Evolutionary conservation across 1,140 invertebrate genomes (phyloP).

Genomic region (Zaprionus taronus): DNA sequence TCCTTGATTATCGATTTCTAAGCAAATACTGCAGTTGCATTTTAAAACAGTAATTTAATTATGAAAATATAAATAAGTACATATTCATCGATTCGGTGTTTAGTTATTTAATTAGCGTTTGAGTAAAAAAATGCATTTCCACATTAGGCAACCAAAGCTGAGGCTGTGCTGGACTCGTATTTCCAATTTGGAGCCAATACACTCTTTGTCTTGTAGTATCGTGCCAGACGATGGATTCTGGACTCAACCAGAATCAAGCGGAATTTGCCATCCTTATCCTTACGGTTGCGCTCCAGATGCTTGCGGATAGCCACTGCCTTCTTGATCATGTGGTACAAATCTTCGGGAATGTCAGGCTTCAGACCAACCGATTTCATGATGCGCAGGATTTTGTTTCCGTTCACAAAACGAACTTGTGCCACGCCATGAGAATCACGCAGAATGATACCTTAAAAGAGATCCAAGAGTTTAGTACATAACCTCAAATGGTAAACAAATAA

Average conservation of each 20-base stretch:
- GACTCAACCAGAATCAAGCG: conserved; percentile 99
- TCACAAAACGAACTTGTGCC: conserved; percentile 98
- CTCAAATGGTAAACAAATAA: conserved; percentile 86
- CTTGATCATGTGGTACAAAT: conserved; percentile 99
- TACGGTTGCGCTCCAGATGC: conserved; percentile 98
- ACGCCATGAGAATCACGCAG: conserved; percentile 99
- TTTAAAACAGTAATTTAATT: background rate
- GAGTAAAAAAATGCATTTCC: conserved; percentile 6
- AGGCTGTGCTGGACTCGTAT: conserved; percentile 98
- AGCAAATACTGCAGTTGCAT: background rate
- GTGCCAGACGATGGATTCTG: conserved; percentile 98
- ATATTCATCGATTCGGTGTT: background rate
- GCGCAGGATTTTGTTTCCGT: conserved; percentile 98
- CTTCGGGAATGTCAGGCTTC: conserved; percentile 98
- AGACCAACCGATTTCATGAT: conserved; percentile 99
- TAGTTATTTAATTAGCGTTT: conserved; percentile 31
- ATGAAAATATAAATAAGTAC: background rate
- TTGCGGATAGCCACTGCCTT: conserved; percentile 99
- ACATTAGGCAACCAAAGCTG: conserved; percentile 97
- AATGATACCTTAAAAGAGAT: conserved; percentile 93
- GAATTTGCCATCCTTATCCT: conserved; percentile 99
- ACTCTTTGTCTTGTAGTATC: conserved; percentile 99
- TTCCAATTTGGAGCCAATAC: conserved; percentile 99
- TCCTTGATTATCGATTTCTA: background rate
- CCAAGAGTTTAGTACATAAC: conserved; percentile 89